Evolutionary conservation across 1,140 invertebrate species (phyloP), one percentile per base, ranked within the genome.

Genomic region (Harpegnathos saltator): DNA sequence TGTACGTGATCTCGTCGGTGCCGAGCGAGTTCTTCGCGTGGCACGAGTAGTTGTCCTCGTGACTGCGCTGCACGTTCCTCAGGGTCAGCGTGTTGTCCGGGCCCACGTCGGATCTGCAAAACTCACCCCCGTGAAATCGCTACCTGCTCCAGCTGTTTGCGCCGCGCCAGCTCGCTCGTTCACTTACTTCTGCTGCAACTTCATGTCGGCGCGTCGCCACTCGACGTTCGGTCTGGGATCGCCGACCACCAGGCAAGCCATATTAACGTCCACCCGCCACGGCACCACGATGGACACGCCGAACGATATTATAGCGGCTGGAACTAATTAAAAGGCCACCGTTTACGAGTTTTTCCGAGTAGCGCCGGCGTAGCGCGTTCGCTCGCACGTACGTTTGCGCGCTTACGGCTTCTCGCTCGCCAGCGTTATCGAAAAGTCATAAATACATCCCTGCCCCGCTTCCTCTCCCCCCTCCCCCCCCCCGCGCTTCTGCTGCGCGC

Each of bases 31-130:
- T 97, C 80, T 94, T 93, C 0, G 95, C 96, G 17, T 94, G 92
- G 88, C 96, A 97, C 0, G 96, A 94, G 88, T 96, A 96, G 89
- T 96, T 96, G 15, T 96, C 96, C 83, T 96, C 95, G 87, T 96
- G 95, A 15, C 87, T 92, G 87, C 95, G 90, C 89, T 95, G 95
- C 65, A 96, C 95, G 71, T 95, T 94, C 54, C 93, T 93, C 85
- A 96, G 93, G 62, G 93, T 93, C n/a, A 97, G 90, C 0, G 95
- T 95, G 26, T 96, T 96, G 86, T 96, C 96, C 17, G 93, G 91
- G 29, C 94, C 93, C 4, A 96, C 93, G 82, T 95, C 94, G 24
- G 94, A 87, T 17, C 91, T 94, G 86, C 5, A 92, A 87, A n/a
- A 85, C 58, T 73, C 56, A 7, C 4, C 3, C n/a, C 59, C 12